Conservation (phyloP, 64 coral and sea anemone genomes). For the Pocillopora damicornis region DNA sequence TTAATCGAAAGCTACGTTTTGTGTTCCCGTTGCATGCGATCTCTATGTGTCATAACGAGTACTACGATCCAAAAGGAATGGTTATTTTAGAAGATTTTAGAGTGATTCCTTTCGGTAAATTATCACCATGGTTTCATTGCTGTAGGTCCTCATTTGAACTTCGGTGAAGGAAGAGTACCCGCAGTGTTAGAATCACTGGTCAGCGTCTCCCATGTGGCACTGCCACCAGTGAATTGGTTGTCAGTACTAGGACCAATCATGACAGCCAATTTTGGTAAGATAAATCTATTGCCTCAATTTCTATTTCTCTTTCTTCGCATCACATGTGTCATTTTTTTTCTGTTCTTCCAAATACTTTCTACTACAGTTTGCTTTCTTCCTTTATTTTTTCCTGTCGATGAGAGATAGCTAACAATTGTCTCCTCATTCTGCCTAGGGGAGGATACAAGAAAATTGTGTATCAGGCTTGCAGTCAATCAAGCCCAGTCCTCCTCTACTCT, state of each 20-base stretch:
- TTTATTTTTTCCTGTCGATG: background rate
- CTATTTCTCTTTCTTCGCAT: too few relatives aligned
- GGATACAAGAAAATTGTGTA: conserved; percentile 52
- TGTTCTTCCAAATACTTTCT: background rate
- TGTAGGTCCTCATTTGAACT: conserved; percentile 38
- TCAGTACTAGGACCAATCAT: conserved; percentile 71
- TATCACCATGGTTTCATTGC: background rate
- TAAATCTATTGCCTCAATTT: background rate
- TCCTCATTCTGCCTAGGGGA: conserved; percentile 24
- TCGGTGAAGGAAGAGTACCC: conserved; percentile 34
- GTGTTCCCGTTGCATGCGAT: too few relatives aligned
- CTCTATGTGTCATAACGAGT: background rate
- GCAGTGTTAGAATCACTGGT: conserved; percentile 52
- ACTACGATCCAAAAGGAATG: background rate
- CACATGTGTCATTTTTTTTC: background rate
- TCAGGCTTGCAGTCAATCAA: conserved; percentile 64
- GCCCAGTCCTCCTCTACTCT: conserved; percentile 61
- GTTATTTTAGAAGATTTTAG: too few relatives aligned
- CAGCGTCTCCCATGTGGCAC: conserved; percentile 26
- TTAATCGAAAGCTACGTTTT: too few relatives aligned
- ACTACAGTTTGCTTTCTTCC: background rate
- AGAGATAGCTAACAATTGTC: background rate
- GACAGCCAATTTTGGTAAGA: conserved; percentile 67
- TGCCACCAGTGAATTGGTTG: conserved; percentile 91
- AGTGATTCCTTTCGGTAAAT: background rate